Percentiles rank a stretch among this genome's conserved stretches.
Evolutionary conservation across 2,113 vertebrate species (phyloP).

Genomic region (Oreochromis tanganicae): DNA sequence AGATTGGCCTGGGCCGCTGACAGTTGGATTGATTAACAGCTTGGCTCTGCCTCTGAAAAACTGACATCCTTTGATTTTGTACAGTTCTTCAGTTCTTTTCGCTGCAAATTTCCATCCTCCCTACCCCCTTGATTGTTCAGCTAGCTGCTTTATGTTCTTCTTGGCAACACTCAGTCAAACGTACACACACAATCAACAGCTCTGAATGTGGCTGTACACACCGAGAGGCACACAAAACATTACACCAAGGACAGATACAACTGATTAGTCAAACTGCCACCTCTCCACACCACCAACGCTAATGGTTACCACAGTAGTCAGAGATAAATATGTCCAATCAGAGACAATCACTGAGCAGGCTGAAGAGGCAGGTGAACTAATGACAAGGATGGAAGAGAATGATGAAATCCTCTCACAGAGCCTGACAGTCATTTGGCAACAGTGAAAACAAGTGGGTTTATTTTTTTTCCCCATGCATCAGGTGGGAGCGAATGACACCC

Average conservation of each 20-base stretch:
- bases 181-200: neutral
- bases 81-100: neutral
- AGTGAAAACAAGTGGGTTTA: conserved; percentile 45
- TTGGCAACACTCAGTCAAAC: neutral
- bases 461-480: neutral
- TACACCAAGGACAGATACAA: conserved; percentile 45
- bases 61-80: conserved; percentile 10
- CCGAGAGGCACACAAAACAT: neutral
- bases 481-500: conserved; percentile 53
- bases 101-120: neutral
- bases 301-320: conserved; percentile 54
- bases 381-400: conserved; percentile 44
- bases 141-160: neutral
- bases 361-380: conserved; percentile 69
- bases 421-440: conserved; percentile 47
- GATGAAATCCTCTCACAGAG: conserved; percentile 43
- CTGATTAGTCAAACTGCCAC: conserved; percentile 64
- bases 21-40: conserved; percentile 35
- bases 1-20: conserved; percentile 14
- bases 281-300: conserved; percentile 63
- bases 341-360: conserved; percentile 53
- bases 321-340: conserved; percentile 68
- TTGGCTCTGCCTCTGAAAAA: conserved; percentile 13
- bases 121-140: conserved; percentile 25
- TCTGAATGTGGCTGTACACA: neutral